Evolutionary conservation across 2,113 vertebrate species (phyloP).

Genomic region (Mustela nigripes): DNA sequence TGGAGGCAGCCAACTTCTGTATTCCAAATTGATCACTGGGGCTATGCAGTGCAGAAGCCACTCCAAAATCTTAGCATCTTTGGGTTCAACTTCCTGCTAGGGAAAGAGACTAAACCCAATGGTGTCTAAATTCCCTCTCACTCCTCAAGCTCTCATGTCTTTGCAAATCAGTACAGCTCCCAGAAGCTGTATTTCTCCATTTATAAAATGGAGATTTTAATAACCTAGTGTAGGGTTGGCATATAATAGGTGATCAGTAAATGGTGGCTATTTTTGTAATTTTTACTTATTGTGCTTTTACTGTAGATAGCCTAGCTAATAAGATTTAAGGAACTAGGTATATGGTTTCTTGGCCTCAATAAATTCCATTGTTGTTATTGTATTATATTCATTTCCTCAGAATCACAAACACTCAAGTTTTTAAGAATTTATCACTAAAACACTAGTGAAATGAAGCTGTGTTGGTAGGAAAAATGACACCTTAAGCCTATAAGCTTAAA

Average conservation of each 20-base stretch:
- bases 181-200: neutral
- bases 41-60: neutral
- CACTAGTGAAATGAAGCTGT: neutral
- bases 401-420: neutral
- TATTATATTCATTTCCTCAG: neutral
- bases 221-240: neutral
- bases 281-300: neutral
- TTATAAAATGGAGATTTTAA: neutral
- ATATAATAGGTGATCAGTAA: neutral
- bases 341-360: accelerated
- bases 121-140: neutral
- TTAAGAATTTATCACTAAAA: neutral
- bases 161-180: neutral
- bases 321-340: neutral
- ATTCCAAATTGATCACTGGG: neutral
- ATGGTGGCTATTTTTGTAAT: neutral
- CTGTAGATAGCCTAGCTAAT: neutral
- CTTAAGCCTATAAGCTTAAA: neutral
- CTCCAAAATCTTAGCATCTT: neutral
- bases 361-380: neutral
- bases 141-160: neutral
- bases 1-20: neutral
- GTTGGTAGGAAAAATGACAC: neutral
- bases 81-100: neutral
- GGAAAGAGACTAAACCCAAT: neutral